These are phyloP conservation scores for Diglossa cyanea DNA, from an alignment of 2,797 vertebrate species.

Conservation along the genomic window DNA sequence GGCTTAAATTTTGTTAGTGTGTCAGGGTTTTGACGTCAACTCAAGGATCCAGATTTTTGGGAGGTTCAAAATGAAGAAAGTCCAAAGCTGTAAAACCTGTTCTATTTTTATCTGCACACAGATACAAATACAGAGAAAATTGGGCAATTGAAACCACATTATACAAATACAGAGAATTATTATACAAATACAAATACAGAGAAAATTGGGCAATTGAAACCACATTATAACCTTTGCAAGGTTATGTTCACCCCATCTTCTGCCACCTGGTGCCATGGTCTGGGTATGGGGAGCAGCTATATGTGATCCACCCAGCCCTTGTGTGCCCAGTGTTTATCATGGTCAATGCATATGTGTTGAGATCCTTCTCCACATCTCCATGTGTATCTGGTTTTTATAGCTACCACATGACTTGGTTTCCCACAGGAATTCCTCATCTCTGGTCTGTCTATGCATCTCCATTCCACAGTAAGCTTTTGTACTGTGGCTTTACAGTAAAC, in stretches of 20 bases:
- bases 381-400: rapidly evolving
- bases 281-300: not conserved
- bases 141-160: not conserved
- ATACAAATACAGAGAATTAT: too few relatives aligned
- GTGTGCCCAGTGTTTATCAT: rapidly evolving
- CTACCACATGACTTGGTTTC: not conserved
- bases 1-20: not conserved
- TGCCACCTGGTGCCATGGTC: not conserved
- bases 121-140: not conserved
- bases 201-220: not conserved
- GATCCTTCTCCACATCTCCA: not conserved
- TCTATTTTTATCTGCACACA: not conserved
- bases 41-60: not conserved
- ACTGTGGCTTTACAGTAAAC: not conserved
- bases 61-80: not conserved
- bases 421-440: not conserved
- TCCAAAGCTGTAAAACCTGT: not conserved
- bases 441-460: not conserved
- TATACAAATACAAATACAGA: not conserved
- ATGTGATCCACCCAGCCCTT: rapidly evolving
- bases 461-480: not conserved
- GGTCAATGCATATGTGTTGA: rapidly evolving
- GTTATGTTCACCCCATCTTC: not conserved
- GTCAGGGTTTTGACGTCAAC: not conserved
- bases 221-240: not conserved